Percentiles rank a stretch among this genome's conserved stretches.
Evolutionary conservation across 2,113 vertebrate species (phyloP).

Genomic region (Tylochromis polylepis): DNA sequence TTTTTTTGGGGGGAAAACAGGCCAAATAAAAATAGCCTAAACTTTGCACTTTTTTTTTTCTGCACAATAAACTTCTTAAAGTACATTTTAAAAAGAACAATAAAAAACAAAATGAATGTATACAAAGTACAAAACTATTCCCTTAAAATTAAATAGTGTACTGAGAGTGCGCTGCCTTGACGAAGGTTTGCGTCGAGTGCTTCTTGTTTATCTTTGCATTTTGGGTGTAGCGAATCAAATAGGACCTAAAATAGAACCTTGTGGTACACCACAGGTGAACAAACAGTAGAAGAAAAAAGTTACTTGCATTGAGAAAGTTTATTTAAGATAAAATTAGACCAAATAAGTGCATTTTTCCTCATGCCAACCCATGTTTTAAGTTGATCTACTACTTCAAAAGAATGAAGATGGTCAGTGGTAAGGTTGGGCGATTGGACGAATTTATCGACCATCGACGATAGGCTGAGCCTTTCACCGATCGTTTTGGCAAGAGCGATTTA

Average conservation of each 20-base stretch:
- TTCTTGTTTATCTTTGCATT: background rate
- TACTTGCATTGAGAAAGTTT: rapidly evolving
- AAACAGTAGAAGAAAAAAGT: background rate
- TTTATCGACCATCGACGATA: too few species aligned
- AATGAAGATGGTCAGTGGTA: background rate
- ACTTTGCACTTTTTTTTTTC: background rate
- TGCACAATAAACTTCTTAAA: background rate
- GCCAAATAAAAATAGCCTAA: background rate
- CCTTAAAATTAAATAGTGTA: background rate
- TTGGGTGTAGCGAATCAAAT: background rate
- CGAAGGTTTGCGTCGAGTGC: rapidly evolving
- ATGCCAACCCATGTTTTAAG: background rate
- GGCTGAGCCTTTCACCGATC: too few species aligned
- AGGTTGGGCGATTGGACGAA: too few species aligned
- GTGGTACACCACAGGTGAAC: rapidly evolving
- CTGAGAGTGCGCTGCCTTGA: background rate
- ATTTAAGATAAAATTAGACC: background rate
- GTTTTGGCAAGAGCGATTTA: too few species aligned
- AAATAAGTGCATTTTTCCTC: background rate
- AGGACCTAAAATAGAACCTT: background rate
- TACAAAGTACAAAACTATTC: background rate
- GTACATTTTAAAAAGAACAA: background rate
- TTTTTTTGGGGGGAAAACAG: background rate
- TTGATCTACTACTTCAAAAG: rapidly evolving
- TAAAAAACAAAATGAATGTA: background rate